Percentiles rank a stretch among this genome's conserved stretches.
These are phyloP conservation scores for Cyanistes caeruleus DNA, from an alignment of 2,113 vertebrate genomes.

Conservation along the genomic window DNA sequence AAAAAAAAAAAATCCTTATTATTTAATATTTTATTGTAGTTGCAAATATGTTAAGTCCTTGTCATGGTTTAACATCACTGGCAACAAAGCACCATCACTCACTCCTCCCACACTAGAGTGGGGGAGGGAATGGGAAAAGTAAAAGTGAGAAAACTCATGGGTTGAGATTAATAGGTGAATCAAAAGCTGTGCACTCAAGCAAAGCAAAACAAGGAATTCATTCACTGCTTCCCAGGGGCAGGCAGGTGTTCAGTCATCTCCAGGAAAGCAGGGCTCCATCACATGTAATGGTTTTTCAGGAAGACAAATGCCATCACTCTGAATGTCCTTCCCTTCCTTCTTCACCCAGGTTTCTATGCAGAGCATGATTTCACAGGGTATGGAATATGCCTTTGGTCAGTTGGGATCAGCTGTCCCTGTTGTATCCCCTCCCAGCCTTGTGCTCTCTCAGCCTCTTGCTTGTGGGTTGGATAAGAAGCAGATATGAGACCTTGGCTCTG, in stretches of 20 bases:
- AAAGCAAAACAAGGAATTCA: neutral
- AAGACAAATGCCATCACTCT: neutral
- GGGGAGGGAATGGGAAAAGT: neutral
- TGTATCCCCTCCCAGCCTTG: neutral
- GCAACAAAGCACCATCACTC: neutral
- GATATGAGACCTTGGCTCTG: neutral
- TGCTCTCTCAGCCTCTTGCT: neutral
- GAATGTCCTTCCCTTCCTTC: neutral
- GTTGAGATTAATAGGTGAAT: neutral
- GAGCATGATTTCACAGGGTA: too few species aligned
- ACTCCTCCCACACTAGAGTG: neutral
- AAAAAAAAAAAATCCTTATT: neutral
- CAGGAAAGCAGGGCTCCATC: neutral
- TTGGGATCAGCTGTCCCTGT: neutral
- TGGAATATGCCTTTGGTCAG: neutral
- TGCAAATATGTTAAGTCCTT: neutral
- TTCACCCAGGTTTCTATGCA: neutral
- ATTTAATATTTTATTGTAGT: neutral
- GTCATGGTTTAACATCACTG: accelerated
- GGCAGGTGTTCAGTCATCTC: neutral
- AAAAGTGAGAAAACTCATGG: neutral
- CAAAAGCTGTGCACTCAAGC: neutral
- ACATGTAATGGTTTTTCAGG: neutral
- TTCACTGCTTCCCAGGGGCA: neutral
- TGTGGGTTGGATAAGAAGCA: neutral